Conservation (phyloP, 2,113 vertebrate species). For the Colossoma macropomum region DNA sequence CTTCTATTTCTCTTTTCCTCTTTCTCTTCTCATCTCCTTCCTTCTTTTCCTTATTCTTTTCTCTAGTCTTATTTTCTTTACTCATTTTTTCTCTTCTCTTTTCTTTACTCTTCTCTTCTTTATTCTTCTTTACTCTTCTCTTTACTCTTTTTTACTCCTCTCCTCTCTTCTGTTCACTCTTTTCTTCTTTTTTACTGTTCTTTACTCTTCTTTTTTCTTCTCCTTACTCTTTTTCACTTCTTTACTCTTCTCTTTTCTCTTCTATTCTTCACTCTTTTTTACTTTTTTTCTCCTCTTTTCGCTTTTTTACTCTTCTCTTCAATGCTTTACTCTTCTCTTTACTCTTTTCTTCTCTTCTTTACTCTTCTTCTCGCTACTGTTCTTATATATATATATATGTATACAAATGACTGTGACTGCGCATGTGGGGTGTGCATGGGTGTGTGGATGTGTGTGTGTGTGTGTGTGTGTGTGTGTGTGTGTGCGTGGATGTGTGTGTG, state of each 20-base stretch:
- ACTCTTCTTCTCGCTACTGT: neutral
- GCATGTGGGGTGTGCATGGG: neutral
- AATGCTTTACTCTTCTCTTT: neutral
- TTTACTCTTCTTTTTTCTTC: no score
- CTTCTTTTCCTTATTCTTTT: no score
- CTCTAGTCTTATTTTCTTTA: no score
- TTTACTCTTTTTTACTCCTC: neutral
- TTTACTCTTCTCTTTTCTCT: neutral
- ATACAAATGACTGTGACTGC: neutral
- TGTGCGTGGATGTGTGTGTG: neutral
- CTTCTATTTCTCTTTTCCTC: neutral
- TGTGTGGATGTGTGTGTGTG: neutral
- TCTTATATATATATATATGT: constrained; percentile 76
- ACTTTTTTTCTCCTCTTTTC: no score
- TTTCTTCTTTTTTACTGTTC: neutral
- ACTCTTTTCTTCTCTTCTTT: neutral
- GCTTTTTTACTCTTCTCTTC: no score
- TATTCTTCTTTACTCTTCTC: no score
- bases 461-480: neutral
- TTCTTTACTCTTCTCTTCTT: no score
- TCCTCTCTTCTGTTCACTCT: neutral
- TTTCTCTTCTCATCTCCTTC: no score
- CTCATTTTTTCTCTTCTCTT: no score
- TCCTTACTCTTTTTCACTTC: no score
- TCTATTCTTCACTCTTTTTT: neutral